A percentile compares a stretch with the other conserved stretches of the same genome.
Evolutionary conservation across 30 jellyfish, hydroid and myxozoan genomes (phyloP).

Genomic region (Aurelia aurita complex sp. Pacific): DNA sequence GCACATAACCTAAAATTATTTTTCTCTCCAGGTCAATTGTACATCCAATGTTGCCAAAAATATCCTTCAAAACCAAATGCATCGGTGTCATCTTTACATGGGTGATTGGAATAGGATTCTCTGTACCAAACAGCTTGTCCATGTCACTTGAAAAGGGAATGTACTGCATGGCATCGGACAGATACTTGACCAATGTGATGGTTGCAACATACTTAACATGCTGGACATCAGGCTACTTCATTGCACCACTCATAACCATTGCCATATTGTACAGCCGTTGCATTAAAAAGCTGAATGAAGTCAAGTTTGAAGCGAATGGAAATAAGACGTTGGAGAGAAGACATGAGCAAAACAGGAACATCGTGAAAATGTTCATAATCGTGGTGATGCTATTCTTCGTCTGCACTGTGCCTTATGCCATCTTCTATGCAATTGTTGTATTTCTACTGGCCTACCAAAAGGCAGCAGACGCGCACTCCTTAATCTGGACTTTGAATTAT

Average conservation of each 20-base stretch:
- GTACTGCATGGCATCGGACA: constrained; percentile 8
- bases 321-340: constrained; percentile 4
- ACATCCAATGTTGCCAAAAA: constrained; percentile 24
- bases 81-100: constrained; percentile 20
- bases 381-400: constrained; percentile 12
- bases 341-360: constrained; percentile 19
- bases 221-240: constrained; percentile 25
- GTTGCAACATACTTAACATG: constrained; percentile 4
- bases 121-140: constrained; percentile 35
- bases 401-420: constrained; percentile 52
- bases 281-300: constrained; percentile 7
- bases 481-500: constrained; percentile 42
- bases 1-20: too few relatives aligned
- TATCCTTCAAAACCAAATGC: constrained; percentile 8
- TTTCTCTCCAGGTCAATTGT: constrained; percentile 1
- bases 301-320: not conserved
- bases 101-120: constrained; percentile 28
- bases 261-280: constrained; percentile 23
- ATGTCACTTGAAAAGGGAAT: not conserved
- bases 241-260: constrained; percentile 9
- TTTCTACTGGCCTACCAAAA: constrained; percentile 12
- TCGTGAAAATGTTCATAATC: constrained; percentile 41
- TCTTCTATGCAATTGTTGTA: constrained; percentile 26
- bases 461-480: constrained; percentile 8
- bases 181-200: not conserved